These are phyloP conservation scores for Desmodus rotundus DNA, from an alignment of 2,113 vertebrate genomes.

Conservation along the genomic window DNA sequence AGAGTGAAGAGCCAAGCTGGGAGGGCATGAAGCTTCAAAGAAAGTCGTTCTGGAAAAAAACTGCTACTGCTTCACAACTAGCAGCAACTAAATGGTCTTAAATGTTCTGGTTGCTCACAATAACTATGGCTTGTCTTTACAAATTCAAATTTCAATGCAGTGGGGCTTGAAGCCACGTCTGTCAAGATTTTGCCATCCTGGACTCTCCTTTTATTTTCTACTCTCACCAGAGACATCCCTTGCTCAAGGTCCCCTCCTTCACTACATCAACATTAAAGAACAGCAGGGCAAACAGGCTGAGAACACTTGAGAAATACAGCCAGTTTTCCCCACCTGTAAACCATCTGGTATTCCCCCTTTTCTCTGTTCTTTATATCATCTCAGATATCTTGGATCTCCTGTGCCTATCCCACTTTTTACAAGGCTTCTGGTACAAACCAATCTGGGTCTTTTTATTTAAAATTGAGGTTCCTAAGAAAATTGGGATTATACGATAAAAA, in stretches of 20 bases:
- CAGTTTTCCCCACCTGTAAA: slow-evolving; percentile 14
- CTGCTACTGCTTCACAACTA: not conserved
- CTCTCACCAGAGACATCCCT: not conserved
- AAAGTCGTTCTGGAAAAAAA: not conserved
- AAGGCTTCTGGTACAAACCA: not conserved
- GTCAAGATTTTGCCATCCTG: not conserved
- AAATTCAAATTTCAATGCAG: not conserved
- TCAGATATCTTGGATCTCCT: not conserved
- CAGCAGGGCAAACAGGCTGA: not conserved
- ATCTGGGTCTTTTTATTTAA: not conserved
- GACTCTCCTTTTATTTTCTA: not conserved
- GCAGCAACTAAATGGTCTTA: not conserved
- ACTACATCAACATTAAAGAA: not conserved
- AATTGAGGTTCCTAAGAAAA: not conserved
- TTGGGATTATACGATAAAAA: not conserved
- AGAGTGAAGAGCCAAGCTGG: not conserved
- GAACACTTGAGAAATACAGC: not conserved
- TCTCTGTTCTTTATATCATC: not conserved
- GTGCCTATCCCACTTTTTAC: not conserved
- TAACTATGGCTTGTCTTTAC: not conserved
- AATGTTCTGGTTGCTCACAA: not conserved
- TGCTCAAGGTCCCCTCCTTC: not conserved
- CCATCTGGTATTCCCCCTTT: not conserved
- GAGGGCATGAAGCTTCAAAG: not conserved
- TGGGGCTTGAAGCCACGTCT: not conserved